Evolutionary conservation across 2,113 vertebrate genomes (phyloP), one percentile per base, ranked within the genome.

Genomic region (Mormyrus lacerda): DNA sequence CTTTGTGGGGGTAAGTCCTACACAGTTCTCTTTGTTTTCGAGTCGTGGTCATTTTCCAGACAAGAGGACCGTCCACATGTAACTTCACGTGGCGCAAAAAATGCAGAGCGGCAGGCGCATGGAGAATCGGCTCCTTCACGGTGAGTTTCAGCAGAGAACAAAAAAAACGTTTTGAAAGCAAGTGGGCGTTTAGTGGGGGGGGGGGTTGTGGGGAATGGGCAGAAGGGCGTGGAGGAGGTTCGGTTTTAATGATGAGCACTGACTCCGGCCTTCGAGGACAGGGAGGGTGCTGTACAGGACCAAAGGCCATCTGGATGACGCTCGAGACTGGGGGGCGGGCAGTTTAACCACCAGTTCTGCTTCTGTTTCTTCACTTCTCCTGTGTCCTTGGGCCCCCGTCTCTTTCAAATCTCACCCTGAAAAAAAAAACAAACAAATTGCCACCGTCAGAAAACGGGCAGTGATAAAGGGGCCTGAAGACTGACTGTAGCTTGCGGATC

Each of bases 281-380:
- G 47, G 87, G 83, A 31, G 83, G 69, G 42, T 89, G 92, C 92
- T 89, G 92, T 55, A 51, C 47, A 35, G 84, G 50, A 45, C 76
- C 61, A 58, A 47, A 39, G 94, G 94, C 95, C 95, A 95, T 95
- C 95, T 95, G 95, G 94, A 93, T 94, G 94, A 93, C 47, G 93
- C 94, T 93, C 21, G 83, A 44, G 50, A 15, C 21, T 61, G 85
- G 87, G 51, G 84, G 61, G 69, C 17, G 21, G 42, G 89, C 90
- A 92, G 90, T 89, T 69, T 58, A 87, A 92, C 90, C 90, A 76
- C 89, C 76, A 83, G 90, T 82, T 91, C 90, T 92, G 88, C 91
- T 92, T 92, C 90, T 89, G 55, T 42, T 89, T 90, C 89, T 90
- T 92, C 90, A 90, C 89, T 90, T 91, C 91, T 90, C 61, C 87